phyloP scores from a whole-genome alignment of 2,888 invertebrate species.

The Cryptocheilus praepositus region DNA sequence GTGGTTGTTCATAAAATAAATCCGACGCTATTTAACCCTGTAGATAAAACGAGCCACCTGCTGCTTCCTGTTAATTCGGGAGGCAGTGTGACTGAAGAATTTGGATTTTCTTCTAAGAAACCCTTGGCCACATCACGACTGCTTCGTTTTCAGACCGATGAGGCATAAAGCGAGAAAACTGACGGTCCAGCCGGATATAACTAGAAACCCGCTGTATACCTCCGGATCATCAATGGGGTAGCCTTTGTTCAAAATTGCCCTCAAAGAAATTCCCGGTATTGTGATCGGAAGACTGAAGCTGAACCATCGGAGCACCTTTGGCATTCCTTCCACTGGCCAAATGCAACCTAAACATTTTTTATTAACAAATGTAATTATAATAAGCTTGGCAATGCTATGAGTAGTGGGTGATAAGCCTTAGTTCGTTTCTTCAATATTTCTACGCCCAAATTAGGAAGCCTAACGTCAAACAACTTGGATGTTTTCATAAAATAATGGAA shows the following conservation, averaged over 20 bases:
- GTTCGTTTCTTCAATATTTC: too few relatives aligned
- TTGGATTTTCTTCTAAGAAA: neutral
- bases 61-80: too few relatives aligned
- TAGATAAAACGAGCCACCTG: too few relatives aligned
- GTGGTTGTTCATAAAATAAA: too few relatives aligned
- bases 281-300: slow-evolving; percentile 87
- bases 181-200: slow-evolving; percentile 81
- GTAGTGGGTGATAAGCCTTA: too few relatives aligned
- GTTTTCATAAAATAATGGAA: too few relatives aligned
- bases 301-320: slow-evolving; percentile 78
- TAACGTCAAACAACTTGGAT: too few relatives aligned
- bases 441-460: too few relatives aligned
- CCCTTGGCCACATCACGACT: slow-evolving; percentile 17
- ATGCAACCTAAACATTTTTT: slow-evolving; percentile 77
- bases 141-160: slow-evolving; percentile 75
- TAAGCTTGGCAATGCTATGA: too few relatives aligned
- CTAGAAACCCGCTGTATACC: slow-evolving; percentile 85
- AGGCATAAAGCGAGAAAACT: slow-evolving; percentile 79
- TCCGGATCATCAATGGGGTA: slow-evolving; percentile 81
- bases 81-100: slow-evolving; percentile 6
- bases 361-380: neutral
- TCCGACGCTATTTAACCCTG: too few relatives aligned
- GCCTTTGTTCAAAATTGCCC: slow-evolving; percentile 87
- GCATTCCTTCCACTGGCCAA: slow-evolving; percentile 86
- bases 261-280: slow-evolving; percentile 84